Percentiles rank a stretch among this genome's conserved stretches.
Evolutionary conservation across 2,797 vertebrate genomes (phyloP).

Genomic region (Onychomys arenicola): DNA sequence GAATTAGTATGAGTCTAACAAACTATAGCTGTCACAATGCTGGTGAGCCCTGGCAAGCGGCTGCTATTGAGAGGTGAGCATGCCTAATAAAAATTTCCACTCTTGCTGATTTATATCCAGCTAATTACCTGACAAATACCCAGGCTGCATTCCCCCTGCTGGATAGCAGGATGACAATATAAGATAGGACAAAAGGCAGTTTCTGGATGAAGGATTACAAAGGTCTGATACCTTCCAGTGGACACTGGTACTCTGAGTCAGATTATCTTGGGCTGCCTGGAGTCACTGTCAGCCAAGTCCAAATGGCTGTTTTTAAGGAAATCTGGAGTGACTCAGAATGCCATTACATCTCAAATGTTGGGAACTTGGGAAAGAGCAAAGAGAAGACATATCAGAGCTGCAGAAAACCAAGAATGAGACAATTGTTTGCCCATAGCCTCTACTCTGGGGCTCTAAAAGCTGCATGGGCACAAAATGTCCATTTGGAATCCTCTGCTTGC

Average conservation of each 20-base stretch:
- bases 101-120: constrained; percentile 70
- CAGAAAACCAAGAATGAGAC: background rate
- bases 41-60: constrained; percentile 76
- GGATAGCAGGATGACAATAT: background rate
- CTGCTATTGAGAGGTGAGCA: constrained; percentile 80
- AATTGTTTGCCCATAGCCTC: background rate
- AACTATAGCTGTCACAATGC: constrained; percentile 69
- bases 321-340: constrained; percentile 70
- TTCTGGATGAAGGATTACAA: constrained; percentile 9
- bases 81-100: constrained; percentile 77
- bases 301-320: background rate
- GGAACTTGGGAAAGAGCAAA: background rate
- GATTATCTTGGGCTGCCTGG: constrained; percentile 15
- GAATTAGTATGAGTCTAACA: constrained; percentile 78
- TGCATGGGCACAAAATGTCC: background rate
- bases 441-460: background rate
- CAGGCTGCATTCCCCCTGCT: background rate
- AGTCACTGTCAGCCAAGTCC: background rate
- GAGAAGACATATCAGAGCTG: background rate
- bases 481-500: background rate
- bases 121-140: constrained; percentile 72
- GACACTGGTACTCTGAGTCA: constrained; percentile 58
- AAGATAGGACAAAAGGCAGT: constrained; percentile 45
- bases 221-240: constrained; percentile 60
- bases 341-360: background rate